Base-by-base conservation (phyloP, 2,888 invertebrate species). In the Plusia festucae region DNA sequence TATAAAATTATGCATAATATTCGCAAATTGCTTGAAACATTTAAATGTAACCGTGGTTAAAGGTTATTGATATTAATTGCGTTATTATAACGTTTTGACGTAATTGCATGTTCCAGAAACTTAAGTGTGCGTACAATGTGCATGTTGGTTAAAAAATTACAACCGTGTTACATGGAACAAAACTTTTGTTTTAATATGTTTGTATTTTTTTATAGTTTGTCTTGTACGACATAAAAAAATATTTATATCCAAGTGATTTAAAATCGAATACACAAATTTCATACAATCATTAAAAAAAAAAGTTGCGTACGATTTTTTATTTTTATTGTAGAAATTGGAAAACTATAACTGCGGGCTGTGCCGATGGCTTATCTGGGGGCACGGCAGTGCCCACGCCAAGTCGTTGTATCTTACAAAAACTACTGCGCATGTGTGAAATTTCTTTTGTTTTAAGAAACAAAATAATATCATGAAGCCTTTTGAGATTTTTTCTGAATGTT, bases 21-120 rank as follows among this genome's bases (percentile, higher is more conserved):
- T 5, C 75, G 69, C 59, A 78, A 85, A 82, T 79, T 76, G 79
- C 71, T 72, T 66, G 34, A 69, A 81, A 76, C 66, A 60, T 75
- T 68, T 70, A 60, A 70, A 74, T 70, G 24, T 53, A 62, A 59
- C 52, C 34, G 44, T 18, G 51, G 49, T 51, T 54, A 16, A 22
- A 66, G 30, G 46, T 75, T 75, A 82, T 72, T 81, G 60, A 64
- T 64, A 70, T 40, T 70, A 73, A 79, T 78, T 70, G 63, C 62
- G 27, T 49, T 58, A 68, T 72, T 69, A 66, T 52, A 62, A 60
- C 61, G 53, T 70, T 76, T 70, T 75, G 68, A 72, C 65, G 67
- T 72, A 70, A 74, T 77, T 40, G 15, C 15, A 34, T 15, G 34
- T 34, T 22, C 13, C 18, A 2, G 22, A 8, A 60, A 52, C 65